Percentiles rank a stretch among this genome's conserved stretches.
These are phyloP conservation scores for Alca torda DNA, from an alignment of 2,797 vertebrate genomes.

Conservation along the genomic window DNA sequence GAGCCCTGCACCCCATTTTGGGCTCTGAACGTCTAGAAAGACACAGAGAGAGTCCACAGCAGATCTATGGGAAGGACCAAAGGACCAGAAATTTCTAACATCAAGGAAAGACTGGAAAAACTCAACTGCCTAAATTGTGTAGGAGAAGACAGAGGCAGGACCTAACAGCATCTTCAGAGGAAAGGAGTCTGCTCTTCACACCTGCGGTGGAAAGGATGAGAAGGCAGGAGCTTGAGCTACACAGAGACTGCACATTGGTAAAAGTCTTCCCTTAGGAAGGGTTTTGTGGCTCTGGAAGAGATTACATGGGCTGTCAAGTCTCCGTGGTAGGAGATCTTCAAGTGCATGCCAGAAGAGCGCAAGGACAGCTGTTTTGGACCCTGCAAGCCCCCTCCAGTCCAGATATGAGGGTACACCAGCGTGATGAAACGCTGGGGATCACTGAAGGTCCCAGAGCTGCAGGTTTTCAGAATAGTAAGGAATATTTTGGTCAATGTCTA, in stretches of 20 bases:
- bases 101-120: not conserved
- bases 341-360: not conserved
- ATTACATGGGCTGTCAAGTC: not conserved
- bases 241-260: not conserved
- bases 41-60: not conserved
- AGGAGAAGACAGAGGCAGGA: not conserved
- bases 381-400: not conserved
- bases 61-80: not conserved
- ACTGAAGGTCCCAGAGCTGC: not conserved
- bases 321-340: not conserved
- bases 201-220: rapidly evolving
- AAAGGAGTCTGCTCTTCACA: not conserved
- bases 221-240: not conserved
- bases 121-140: not conserved
- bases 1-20: rapidly evolving
- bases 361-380: not conserved
- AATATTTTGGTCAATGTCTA: not conserved
- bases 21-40: not conserved
- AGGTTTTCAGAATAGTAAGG: not conserved
- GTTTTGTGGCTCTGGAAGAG: not conserved
- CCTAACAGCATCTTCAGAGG: not conserved
- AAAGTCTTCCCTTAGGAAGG: not conserved
- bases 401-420: no score
- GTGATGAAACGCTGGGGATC: not conserved
- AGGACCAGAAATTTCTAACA: not conserved